Conservation (phyloP, 1,140 invertebrate species). For the Rhysida immarginata region DNA sequence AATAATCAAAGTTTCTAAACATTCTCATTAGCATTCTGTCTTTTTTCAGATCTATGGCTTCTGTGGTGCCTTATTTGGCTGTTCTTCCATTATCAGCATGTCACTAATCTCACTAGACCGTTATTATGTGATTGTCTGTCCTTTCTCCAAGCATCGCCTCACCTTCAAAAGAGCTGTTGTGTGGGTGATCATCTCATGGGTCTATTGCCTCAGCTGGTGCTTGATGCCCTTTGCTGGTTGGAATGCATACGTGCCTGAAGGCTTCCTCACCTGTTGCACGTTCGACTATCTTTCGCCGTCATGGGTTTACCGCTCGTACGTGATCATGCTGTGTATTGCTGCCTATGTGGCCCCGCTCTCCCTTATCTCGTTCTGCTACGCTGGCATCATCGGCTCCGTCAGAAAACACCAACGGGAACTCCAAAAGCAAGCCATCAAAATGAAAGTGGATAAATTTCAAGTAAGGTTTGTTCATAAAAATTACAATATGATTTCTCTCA, state of each 20-base stretch:
- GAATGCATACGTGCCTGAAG: conserved; percentile 57
- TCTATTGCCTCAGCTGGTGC: conserved; percentile 50
- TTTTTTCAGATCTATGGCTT: not conserved
- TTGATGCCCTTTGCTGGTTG: conserved; percentile 49
- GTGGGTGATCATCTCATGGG: conserved; percentile 32
- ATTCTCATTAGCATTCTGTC: too few relatives aligned
- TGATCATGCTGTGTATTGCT: conserved; percentile 43
- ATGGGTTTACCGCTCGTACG: conserved; percentile 13
- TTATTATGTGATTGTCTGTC: conserved; percentile 52
- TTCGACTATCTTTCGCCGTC: conserved; percentile 52
- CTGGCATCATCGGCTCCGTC: conserved; percentile 47
- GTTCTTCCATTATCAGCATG: conserved; percentile 49
- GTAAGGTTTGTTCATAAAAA: too few relatives aligned
- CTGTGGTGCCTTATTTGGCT: conserved; percentile 38
- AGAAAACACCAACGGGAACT: not conserved
- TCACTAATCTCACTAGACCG: conserved; percentile 52
- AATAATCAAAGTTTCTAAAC: too few relatives aligned
- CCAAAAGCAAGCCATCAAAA: not conserved
- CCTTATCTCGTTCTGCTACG: conserved; percentile 51
- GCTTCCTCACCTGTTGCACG: conserved; percentile 59
- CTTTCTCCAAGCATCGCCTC: conserved; percentile 42
- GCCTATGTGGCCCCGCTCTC: conserved; percentile 50
- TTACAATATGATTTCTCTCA: too few relatives aligned
- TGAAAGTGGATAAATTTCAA: not conserved
- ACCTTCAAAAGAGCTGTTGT: conserved; percentile 41